Evolutionary conservation across 2,888 invertebrate species (phyloP), one percentile per base, ranked within the genome.

Genomic region (Boloria selene): DNA sequence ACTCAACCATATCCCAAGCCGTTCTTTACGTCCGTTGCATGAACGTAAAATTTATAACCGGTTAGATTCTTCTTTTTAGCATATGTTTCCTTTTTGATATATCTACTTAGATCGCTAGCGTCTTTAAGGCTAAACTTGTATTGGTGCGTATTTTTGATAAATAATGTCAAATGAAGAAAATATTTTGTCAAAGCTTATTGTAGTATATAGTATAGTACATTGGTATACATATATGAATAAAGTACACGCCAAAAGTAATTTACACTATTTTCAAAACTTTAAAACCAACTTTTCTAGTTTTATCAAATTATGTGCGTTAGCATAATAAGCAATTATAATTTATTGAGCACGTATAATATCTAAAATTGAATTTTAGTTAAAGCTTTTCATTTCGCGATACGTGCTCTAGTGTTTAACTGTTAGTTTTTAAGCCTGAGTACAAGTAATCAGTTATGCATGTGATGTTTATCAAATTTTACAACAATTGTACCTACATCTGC

Each of bases 31-130:
- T 77, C 83, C 81, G 79, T 83, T 84, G 80, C 79, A 77, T 76
- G 73, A 76, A 79, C 76, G 78, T 77, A 77, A 71, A 80, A 83
- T 83, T 81, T 75, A 75, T 77, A 84, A 88, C 86, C 86, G 78
- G 88, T 89, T 87, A 85, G 71, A 70, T 69, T 83, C 83, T 82
- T 82, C 75, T 74, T 75, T 82, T 83, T 81, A 51, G 59, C 59
- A 65, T 62, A 62, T 52, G 42, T 53, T 56, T 62, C 45, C 60
- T 62, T 79, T 78, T 77, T 73, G 69, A 68, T 67, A 68, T 69
- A 62, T 72, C 71, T 72, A 58, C 69, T 71, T 67, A 70, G 65
- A 62, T 61, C 63, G 47, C 49, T 56, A 38, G 31, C 10, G 31
- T 38, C 10, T 38, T 38, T 2, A 38, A 38, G 3, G 31, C 31